Base-by-base conservation (phyloP, 2,113 vertebrate genomes). In the Microtus richardsoni region DNA sequence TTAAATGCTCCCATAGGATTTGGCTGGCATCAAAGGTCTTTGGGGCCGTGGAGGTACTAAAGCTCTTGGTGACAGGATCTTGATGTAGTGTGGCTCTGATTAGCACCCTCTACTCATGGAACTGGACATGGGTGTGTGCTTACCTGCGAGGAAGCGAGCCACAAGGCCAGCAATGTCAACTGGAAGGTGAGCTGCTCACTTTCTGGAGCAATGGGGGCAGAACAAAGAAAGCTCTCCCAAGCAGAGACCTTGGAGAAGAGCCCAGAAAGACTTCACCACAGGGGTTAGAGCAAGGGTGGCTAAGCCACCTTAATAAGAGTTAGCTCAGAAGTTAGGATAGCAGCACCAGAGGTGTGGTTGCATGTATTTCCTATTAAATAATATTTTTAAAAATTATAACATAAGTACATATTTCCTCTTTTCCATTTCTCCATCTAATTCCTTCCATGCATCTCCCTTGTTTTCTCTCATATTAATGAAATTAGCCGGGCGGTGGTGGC, bases 21-120 rank as follows among this genome's bases (percentile, higher is more conserved):
- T 93, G 70, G 54, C 68, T 60, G 19, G 36, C 49, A 41, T 90
- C 77, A 60, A 74, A 58, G 12, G 88, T 96, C 64, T 91, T 95
- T 54, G 88, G 70, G 5, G n/a, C 9, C 36, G 8, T 39, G 5
- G 0, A 64, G 17, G 21, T 49, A 19, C 60, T 85, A 66, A 58
- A 86, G 62, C 24, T 79, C 28, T 75, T 79, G 39, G 47, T 83
- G 33, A 95, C 24, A 80, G 68, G 70, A 83, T 74, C 82, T 78
- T 79, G 41, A 87, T 86, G 82, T 88, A 89, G 70, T 26, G 36
- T 70, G 36, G 36, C 33, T 90, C 64, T 93, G 88, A 74, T 41
- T 87, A 47, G 24, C n/a, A 41, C 3, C 49, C 12, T 75, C 3
- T 30, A 19, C 16, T 89, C 44, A 47, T 2, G 89, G 14, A 88